Conservation (phyloP, 2,888 invertebrate species). For the Leptopilina myrica region DNA sequence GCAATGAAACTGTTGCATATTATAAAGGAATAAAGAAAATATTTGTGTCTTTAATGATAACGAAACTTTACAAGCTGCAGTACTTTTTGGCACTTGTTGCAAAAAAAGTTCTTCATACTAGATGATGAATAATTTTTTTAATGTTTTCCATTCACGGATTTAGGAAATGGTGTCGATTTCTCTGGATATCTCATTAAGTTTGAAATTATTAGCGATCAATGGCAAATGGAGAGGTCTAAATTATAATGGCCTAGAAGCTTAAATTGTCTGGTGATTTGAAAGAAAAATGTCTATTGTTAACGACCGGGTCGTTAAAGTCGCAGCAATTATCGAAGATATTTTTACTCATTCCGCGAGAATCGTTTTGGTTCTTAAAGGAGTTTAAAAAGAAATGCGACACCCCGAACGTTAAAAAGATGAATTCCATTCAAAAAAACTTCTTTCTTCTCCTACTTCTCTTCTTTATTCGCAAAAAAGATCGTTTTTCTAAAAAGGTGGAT, state of each 20-base stretch:
- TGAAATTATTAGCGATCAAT: conserved; percentile 40
- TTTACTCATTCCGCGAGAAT: conserved; percentile 38
- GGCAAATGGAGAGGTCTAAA: conserved; percentile 52
- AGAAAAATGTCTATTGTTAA: conserved; percentile 60
- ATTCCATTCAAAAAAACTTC: neutral
- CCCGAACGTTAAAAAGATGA: neutral
- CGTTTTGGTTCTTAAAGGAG: neutral
- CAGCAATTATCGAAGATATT: conserved; percentile 63
- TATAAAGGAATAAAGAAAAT: too few relatives aligned
- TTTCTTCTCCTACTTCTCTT: neutral
- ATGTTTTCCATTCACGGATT: neutral
- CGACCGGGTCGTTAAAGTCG: conserved; percentile 63
- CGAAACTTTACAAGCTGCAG: too few relatives aligned
- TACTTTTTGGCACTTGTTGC: too few relatives aligned
- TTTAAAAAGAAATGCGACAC: conserved; percentile 21
- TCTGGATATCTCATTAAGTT: conserved; percentile 49
- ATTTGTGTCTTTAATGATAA: too few relatives aligned
- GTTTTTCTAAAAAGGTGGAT: neutral
- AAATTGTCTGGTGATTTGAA: conserved; percentile 49
- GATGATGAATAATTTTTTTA: neutral
- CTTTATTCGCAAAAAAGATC: neutral
- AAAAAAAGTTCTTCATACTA: too few relatives aligned
- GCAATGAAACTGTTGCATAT: neutral
- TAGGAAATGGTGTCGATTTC: neutral
- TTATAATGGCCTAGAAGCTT: conserved; percentile 61